Evolutionary conservation across 2,888 invertebrate species (phyloP), one percentile per base, ranked within the genome.

Genomic region (Myathropa florea): DNA sequence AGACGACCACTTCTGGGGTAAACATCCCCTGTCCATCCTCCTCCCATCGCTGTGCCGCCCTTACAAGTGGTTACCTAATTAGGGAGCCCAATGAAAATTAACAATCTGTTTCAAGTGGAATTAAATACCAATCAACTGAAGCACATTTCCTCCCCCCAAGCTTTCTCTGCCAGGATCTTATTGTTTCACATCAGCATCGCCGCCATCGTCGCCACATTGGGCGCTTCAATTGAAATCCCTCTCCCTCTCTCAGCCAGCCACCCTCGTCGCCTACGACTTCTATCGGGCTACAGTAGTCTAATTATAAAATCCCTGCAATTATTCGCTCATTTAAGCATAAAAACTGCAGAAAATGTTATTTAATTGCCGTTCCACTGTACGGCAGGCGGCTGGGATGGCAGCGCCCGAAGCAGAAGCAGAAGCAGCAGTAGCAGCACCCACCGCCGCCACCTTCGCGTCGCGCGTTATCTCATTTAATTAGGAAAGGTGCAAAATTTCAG

Each of bases 321-420:
- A 86, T 86, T 86, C 86, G 86, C 86, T 83, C 83, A 86, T 86
- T 86, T 86, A 86, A 86, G 86, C 86, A 86, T 70, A 86, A 86
- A 86, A 86, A 86, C 86, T 86, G 86, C 78, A 83, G 86, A 86
- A 86, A 86, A 86, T 86, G 86, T 82, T 86, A 86, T 86, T 86
- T 86, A 86, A 86, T 86, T 86, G 86, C 82, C 78, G 75, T 77
- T 73, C 82, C 78, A 78, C 64, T 36, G 18, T 39, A 33, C 46
- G 46, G 2, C n/a, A n/a, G 46, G 57, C 21, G 23, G 24, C 33
- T 57, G 30, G n/a, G 63, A 30, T 36, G 28, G 26, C 65, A 24
- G 57, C 10, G 12, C n/a, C 3, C 39, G 24, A 39, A 39, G 7
- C 10, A 61, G 23, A 3, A n/a, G 46, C 3, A 46, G 46, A 9